phyloP scores from a whole-genome alignment of 2,113 vertebrate species.

The Sphyrna mokarran region DNA sequence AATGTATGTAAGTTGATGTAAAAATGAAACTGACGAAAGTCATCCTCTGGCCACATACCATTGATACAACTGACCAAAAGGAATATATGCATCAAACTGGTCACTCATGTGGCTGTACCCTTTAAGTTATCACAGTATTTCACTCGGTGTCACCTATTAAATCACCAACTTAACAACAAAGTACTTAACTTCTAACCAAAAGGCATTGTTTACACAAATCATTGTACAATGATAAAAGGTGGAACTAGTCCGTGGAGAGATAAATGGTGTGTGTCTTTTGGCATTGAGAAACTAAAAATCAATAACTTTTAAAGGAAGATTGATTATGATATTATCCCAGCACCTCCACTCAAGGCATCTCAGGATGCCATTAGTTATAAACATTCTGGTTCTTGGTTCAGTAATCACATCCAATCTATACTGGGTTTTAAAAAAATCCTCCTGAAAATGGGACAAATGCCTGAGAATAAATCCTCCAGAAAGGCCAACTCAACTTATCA shows the following conservation, averaged over 20 bases:
- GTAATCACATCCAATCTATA: neutral
- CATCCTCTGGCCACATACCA: neutral
- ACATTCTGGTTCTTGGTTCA: neutral
- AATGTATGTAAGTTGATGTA: neutral
- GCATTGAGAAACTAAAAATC: neutral
- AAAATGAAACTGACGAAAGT: neutral
- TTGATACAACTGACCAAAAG: neutral
- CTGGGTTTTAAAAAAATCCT: no score
- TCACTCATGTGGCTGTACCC: neutral
- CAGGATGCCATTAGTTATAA: neutral
- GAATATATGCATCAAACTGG: neutral
- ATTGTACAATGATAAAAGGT: neutral
- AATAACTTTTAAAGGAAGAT: conserved; percentile 3
- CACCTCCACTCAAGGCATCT: neutral
- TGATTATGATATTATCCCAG: neutral
- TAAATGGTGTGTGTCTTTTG: neutral
- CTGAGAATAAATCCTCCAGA: neutral
- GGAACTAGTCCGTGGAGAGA: neutral
- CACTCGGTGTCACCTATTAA: neutral
- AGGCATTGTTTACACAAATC: neutral
- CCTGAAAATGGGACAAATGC: neutral
- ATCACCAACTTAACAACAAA: neutral
- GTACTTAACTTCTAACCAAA: neutral
- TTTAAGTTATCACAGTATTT: neutral
- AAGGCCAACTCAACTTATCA: neutral